These are phyloP conservation scores for Andricus curvator DNA, from an alignment of 2,888 invertebrate species.

Conservation along the genomic window DNA sequence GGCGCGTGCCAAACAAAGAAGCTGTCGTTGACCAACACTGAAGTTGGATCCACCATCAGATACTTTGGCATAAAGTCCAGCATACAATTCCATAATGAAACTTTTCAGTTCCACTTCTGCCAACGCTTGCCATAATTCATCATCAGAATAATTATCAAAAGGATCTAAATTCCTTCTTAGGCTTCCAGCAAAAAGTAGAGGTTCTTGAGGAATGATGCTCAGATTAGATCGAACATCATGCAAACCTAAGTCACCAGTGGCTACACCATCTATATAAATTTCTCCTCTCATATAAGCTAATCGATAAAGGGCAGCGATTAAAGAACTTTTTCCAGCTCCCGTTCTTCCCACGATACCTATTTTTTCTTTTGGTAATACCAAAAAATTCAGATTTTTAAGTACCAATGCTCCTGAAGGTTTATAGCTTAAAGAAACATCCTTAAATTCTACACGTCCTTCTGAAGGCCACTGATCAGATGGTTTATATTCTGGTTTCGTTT, in stretches of 20 bases:
- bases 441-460: conserved; percentile 80
- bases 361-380: conserved; percentile 81
- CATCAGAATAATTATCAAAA: conserved; percentile 80
- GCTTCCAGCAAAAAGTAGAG: conserved; percentile 80
- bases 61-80: conserved; percentile 84
- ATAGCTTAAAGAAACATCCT: conserved; percentile 81
- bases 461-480: conserved; percentile 80
- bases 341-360: conserved; percentile 85
- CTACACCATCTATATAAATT: conserved; percentile 85
- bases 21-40: conserved; percentile 93
- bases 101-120: conserved; percentile 87
- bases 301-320: conserved; percentile 85
- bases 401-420: conserved; percentile 75
- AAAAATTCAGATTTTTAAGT: conserved; percentile 80
- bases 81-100: conserved; percentile 81
- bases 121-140: conserved; percentile 79
- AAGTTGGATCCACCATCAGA: conserved; percentile 91
- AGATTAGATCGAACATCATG: conserved; percentile 82
- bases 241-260: conserved; percentile 81
- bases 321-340: conserved; percentile 85
- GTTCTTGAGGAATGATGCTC: conserved; percentile 84
- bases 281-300: conserved; percentile 84
- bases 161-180: conserved; percentile 85
- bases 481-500: conserved; percentile 69
- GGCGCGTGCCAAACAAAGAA: conserved; percentile 92